Base-by-base conservation (phyloP, 92 coral and sea anemone genomes). In the Montipora capitata region DNA sequence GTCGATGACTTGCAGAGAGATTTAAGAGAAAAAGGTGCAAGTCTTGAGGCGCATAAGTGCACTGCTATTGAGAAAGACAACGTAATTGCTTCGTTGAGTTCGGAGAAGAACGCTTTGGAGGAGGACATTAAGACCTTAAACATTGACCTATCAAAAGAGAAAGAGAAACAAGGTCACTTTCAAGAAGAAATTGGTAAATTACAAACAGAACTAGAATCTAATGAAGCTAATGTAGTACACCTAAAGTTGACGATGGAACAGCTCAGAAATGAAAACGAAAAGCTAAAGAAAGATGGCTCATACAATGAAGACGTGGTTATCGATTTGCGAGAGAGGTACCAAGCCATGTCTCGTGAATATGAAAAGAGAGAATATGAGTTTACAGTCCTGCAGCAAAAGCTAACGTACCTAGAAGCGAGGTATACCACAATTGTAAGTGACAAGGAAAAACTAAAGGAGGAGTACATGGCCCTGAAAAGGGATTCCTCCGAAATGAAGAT, bases 401-500 rank as follows among this genome's bases (percentile, higher is more conserved):
- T 91, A 2, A 72, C 92, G 1, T 91, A 93, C 44, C 10, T 88
- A 16, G 85, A 91, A 52, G 45, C 75, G 38, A 76, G 92, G 39
- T 81, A 75, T 27, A 95, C 83, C 51, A 73, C 67, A 54, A 58
- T 93, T 13, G 49, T 65, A 35, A 87, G 88, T 61, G 98, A 95
- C 43, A 94, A 94, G 38, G 92, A 94, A 8, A 84, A 85, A 57
- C 13, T 91, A 12, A 88, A 82, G 43, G 91, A 74, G 88, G 94
- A 93, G n/a, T 71, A 78, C 67, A 59, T 62, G 20, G 66, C 72
- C 2, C 56, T 93, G 76, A 94, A 89, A 74, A 83, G 89, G 44
- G 94, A 93, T 80, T 82, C 80, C 40, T 80, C 92, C 6, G 96
- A 95, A 68, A 43, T 94, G 43, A 96, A 94, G 80, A 82, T 79